A percentile compares a stretch with the other conserved stretches of the same genome.
These are phyloP conservation scores for Bradypodion pumilum DNA, from an alignment of 2,797 vertebrate genomes.

Conservation along the genomic window DNA sequence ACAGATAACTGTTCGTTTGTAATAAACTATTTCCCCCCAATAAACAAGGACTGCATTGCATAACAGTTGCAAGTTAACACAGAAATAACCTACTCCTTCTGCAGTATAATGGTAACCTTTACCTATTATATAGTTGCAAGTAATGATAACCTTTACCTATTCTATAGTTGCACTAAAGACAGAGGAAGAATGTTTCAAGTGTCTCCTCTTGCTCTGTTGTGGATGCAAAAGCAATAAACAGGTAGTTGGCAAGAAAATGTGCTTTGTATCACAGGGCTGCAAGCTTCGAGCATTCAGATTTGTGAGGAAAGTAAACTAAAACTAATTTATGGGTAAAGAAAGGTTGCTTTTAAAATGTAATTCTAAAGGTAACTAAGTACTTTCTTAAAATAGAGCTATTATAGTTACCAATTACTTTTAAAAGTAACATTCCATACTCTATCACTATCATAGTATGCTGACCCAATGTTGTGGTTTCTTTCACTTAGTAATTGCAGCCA, in stretches of 20 bases:
- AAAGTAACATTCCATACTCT: background rate
- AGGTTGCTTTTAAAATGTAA: background rate
- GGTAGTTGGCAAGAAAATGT: background rate
- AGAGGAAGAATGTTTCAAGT: no score
- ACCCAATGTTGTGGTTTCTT: background rate
- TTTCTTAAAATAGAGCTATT: background rate
- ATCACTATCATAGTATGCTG: rapidly evolving
- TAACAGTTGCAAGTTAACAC: no score
- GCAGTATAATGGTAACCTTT: no score
- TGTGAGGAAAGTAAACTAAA: background rate
- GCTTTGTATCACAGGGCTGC: background rate
- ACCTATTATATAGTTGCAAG: no score
- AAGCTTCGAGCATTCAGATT: background rate
- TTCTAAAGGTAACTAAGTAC: background rate
- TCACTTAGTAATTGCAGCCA: background rate
- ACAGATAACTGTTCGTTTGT: background rate
- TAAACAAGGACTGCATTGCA: no score
- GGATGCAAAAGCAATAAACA: background rate
- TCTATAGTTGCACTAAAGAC: no score
- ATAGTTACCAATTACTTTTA: background rate
- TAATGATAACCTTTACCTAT: no score
- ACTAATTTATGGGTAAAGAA: background rate
- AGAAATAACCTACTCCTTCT: no score
- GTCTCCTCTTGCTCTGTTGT: background rate
- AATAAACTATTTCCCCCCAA: background rate